Percentiles rank a stretch among this genome's conserved stretches.
phyloP scores from a whole-genome alignment of 2,797 vertebrate species.

The Poeciliopsis presidionis region DNA sequence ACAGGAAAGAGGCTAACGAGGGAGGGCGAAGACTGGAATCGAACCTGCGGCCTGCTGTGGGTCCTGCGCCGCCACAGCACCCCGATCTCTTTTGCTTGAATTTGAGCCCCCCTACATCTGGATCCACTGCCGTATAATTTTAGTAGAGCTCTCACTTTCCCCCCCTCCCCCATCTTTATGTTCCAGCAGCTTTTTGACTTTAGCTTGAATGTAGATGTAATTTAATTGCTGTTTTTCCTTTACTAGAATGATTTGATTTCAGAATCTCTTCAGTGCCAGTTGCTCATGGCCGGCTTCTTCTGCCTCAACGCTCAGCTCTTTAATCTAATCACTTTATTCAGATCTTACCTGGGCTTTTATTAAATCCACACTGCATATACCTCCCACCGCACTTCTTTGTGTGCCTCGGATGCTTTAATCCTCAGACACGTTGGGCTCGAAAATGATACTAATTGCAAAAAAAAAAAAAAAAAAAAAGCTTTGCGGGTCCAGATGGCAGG shows the following conservation, averaged over 20 bases:
- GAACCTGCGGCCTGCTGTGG: too few relatives aligned
- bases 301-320: neutral
- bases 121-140: neutral
- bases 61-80: too few relatives aligned
- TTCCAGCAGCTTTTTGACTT: neutral
- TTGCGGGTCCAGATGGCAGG: constrained; percentile 1
- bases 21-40: too few relatives aligned
- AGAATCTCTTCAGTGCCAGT: neutral
- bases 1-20: too few relatives aligned
- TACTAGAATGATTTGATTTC: neutral
- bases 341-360: neutral
- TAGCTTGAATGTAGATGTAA: neutral
- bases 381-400: too few relatives aligned
- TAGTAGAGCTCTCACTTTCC: neutral
- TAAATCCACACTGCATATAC: neutral
- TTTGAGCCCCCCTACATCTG: neutral
- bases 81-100: neutral
- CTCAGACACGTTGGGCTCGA: neutral
- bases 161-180: neutral
- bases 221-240: neutral
- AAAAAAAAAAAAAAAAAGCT: neutral
- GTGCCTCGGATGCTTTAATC: neutral
- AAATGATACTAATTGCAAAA: neutral
- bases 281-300: neutral
- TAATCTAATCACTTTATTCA: constrained; percentile 6